Evolutionary conservation across 2,888 invertebrate species (phyloP).

Genomic region (Notodonta dromedarius): DNA sequence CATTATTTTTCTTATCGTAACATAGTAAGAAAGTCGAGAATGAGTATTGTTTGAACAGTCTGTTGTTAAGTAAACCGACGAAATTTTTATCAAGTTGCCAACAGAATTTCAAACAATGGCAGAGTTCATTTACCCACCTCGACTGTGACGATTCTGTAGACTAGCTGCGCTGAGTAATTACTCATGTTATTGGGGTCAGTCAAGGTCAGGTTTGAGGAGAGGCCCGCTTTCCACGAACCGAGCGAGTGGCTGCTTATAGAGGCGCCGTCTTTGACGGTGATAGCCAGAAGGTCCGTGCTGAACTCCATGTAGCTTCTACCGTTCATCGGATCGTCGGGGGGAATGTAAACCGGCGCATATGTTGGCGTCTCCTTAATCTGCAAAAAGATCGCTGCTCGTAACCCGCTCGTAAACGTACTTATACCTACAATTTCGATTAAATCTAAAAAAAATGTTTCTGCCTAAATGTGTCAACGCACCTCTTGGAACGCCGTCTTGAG

Average conservation of each 20-base stretch:
- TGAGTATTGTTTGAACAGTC: conserved; percentile 65
- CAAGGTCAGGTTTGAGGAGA: conserved; percentile 86
- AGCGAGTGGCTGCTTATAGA: conserved; percentile 88
- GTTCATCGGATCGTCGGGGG: conserved; percentile 86
- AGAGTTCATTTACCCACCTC: conserved; percentile 86
- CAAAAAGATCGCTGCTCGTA: conserved; percentile 24
- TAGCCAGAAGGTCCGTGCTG: conserved; percentile 87
- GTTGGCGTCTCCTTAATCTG: conserved; percentile 87
- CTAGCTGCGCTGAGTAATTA: conserved; percentile 91
- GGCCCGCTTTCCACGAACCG: conserved; percentile 92
- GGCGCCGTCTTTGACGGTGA: conserved; percentile 89
- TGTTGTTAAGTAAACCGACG: conserved; percentile 59
- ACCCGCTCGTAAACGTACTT: conserved; percentile 11
- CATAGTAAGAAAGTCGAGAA: conserved; percentile 32
- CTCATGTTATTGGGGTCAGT: conserved; percentile 87
- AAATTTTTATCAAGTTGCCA: conserved; percentile 61
- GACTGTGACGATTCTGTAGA: conserved; percentile 94
- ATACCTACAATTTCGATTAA: conserved; percentile 12
- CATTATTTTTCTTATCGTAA: not conserved
- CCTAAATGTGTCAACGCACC: conserved; percentile 70
- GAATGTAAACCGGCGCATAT: conserved; percentile 87
- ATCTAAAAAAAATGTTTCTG: conserved; percentile 14
- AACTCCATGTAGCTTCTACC: conserved; percentile 91
- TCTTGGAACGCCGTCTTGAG: conserved; percentile 87
- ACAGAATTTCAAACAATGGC: conserved; percentile 59